Base-by-base conservation (phyloP, 1,140 invertebrate species). In the Drosophila subpulchrella region DNA sequence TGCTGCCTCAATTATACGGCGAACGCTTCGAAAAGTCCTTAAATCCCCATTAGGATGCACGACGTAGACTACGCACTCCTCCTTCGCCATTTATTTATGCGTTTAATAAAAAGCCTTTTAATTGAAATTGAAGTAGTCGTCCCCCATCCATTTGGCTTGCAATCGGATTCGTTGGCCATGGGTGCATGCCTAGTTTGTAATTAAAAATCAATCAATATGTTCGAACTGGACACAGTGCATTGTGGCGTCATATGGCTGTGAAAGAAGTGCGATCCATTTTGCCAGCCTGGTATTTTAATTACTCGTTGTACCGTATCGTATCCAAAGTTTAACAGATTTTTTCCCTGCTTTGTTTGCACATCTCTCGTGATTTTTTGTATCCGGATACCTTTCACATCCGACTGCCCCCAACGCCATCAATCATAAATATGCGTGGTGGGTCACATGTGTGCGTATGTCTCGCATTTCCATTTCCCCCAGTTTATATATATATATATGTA, bases 121-220 rank as follows among this genome's bases (percentile, higher is more conserved):
- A 86, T 86, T 88, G 82, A 86, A 86, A 86, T 79, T 79, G 79
- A 86, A 88, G 82, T 81, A 74, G 83, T 24, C 8, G 8, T 6
- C n/a, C 27, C 36, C n/a, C 6, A n/a, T 8, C 12, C 38, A 42
- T 15, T 41, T 34, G 30, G 10, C 6, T 34, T 17, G 44, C 47
- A 50, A 15, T 50, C 27, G 27, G n/a, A 15, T 42, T 15, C 41
- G n/a, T 59, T 58, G 63, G 53, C 77, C 50, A 12, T 46, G 3
- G 8, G 15, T 71, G 20, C 20, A 44, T 73, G 67, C 74, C 79
- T 88, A 85, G 83, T 85, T 86, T 77, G 83, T 88, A 84, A 89
- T 89, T 89, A 89, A 89, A 89, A 89, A 89, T 89, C 84, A 89
- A 89, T 89, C 84, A 89, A 89, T 89, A 81, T 81, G 70, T 67